phyloP scores from a whole-genome alignment of 2,797 vertebrate genomes.

The Dallia pectoralis region DNA sequence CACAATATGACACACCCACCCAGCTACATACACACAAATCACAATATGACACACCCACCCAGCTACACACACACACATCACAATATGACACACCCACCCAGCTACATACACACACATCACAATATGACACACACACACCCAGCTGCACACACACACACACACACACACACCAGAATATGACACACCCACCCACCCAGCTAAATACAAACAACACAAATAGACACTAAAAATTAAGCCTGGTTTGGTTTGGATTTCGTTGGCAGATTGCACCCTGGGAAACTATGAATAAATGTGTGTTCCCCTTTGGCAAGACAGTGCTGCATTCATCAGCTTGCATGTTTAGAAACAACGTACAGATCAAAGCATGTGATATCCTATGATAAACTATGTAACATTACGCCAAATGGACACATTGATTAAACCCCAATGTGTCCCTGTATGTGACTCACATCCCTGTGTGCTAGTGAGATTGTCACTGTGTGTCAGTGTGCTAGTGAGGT shows the following conservation, averaged over 20 bases:
- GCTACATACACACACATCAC: neutral
- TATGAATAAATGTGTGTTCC: neutral
- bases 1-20: neutral
- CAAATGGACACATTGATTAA: neutral
- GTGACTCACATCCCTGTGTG: neutral
- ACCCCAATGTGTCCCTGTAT: neutral
- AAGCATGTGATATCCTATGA: neutral
- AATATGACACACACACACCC: neutral
- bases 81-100: neutral
- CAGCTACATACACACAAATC: neutral
- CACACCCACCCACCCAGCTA: conserved; percentile 5
- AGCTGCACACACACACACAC: neutral
- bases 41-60: neutral
- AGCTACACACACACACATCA: too few relatives aligned
- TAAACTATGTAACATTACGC: neutral
- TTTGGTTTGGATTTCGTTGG: neutral
- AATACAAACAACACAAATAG: neutral
- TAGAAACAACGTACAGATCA: neutral
- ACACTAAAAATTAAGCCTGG: neutral
- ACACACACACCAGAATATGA: conserved; percentile 32
- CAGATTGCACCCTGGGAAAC: neutral
- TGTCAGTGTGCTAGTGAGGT: neutral
- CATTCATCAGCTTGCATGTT: neutral
- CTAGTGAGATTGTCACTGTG: too few relatives aligned
- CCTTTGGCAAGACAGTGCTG: neutral